phyloP scores from a whole-genome alignment of 1,140 invertebrate genomes.

The Mylabris phalerata region DNA sequence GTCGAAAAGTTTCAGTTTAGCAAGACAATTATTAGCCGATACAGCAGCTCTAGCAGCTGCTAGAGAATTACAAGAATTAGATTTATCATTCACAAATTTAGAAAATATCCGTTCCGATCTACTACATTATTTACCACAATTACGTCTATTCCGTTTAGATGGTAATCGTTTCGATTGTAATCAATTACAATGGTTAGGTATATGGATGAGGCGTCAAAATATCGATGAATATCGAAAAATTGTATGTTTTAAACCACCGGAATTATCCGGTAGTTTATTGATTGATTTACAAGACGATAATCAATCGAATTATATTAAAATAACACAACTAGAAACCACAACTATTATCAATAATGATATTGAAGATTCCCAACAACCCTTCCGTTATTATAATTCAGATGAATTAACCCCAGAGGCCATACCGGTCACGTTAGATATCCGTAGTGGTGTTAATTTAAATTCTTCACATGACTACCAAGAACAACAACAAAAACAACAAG shows the following conservation, averaged over 20 bases:
- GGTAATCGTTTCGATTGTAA: conserved; percentile 60
- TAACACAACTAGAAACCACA: neutral
- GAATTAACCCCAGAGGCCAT: neutral
- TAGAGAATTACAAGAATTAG: conserved; percentile 58
- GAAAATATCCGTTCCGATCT: conserved; percentile 59
- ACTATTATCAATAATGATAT: neutral
- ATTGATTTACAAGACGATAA: conserved; percentile 39
- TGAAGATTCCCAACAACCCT: neutral
- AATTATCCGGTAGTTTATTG: conserved; percentile 41
- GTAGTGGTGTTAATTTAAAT: neutral
- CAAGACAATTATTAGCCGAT: conserved; percentile 59
- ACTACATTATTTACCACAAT: conserved; percentile 59
- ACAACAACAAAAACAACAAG: neutral
- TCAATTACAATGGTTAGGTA: conserved; percentile 54
- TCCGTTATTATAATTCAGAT: neutral
- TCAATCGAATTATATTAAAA: neutral
- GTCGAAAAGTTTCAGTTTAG: conserved; percentile 63
- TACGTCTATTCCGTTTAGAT: conserved; percentile 52
- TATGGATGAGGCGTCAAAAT: conserved; percentile 55
- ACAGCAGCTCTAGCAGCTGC: conserved; percentile 63
- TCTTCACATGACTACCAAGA: neutral
- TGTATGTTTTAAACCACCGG: conserved; percentile 40
- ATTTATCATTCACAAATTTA: conserved; percentile 59
- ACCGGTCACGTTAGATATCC: no score
- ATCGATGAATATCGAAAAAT: conserved; percentile 41